Base-by-base conservation (phyloP, 2,888 invertebrate genomes). In the Drosophila rellima region DNA sequence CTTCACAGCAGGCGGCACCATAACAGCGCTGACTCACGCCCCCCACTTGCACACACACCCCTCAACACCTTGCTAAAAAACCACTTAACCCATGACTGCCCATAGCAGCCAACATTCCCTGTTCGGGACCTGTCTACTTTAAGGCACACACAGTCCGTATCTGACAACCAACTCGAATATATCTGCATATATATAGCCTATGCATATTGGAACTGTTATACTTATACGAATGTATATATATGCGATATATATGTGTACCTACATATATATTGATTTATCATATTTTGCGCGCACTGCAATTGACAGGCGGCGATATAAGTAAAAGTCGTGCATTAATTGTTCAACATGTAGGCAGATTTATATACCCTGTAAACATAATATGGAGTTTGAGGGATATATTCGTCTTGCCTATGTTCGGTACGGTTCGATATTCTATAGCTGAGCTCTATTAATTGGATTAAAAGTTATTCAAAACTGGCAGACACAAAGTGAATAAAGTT, bases 261-360 rank as follows among this genome's bases (percentile, higher is more conserved):
- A 44, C 39, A 29, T 57, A 62, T 69, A 73, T 81, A 88, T 88
- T 85, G 85, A 85, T 85, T 85, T 85, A 85, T 85, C 88, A 87
- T 81, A 79, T 79, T 84, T 71, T 50, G 73, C 39, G 62, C 55
- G 57, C 68, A 55, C 61, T 75, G 75, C 76, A 54, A 70, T 63
- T 83, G 84, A 84, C 89, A 87, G 87, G 37, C 56, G 13, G 37
- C 59, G 54, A 74, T 57, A 51, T 56, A 70, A 51, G 61, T 45
- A 6, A 48, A 61, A 86, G 45, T 71, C 63, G 67, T 72, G 79
- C 69, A 50, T 51, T 65, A 65, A 68, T 86, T 74, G 67, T 66
- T 60, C 45, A 55, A 23, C 33, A 55, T 44, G 23, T 23, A 44
- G 44, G 18, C 42, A 55, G 33, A 44, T 44, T 54, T 23, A 17